A percentile compares a stretch with the other conserved stretches of the same genome.
Conservation (phyloP, 2,113 vertebrate genomes). For the Entelurus aequoreus region DNA sequence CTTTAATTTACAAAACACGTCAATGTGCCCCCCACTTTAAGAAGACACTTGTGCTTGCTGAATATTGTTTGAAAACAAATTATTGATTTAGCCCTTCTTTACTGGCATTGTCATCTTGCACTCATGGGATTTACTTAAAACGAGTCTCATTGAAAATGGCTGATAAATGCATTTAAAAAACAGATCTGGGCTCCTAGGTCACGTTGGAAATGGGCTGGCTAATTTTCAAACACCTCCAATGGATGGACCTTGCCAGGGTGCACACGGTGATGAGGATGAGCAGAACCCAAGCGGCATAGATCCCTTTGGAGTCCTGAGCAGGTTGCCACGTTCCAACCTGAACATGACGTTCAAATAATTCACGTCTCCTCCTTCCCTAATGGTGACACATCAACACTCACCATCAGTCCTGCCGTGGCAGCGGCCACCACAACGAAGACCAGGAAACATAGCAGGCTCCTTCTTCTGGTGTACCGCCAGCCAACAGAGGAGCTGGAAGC, state of each 20-base stretch:
- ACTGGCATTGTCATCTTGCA: too few species aligned
- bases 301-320: constrained; percentile 34
- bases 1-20: too few species aligned
- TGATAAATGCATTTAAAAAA: background rate
- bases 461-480: constrained; percentile 77
- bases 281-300: constrained; percentile 61
- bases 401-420: constrained; percentile 76
- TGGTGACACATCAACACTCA: constrained; percentile 50
- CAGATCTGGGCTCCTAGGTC: constrained; percentile 23
- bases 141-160: background rate
- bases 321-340: constrained; percentile 59
- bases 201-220: constrained; percentile 58
- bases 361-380: background rate
- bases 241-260: constrained; percentile 48
- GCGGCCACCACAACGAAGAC: constrained; percentile 70
- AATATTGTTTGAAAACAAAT: too few species aligned
- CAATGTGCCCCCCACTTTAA: too few species aligned
- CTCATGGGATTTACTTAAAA: too few species aligned
- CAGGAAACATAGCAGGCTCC: constrained; percentile 78
- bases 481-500: constrained; percentile 82
- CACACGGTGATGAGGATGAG: constrained; percentile 46
- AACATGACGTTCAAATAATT: background rate
- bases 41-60: too few species aligned
- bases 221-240: constrained; percentile 70
- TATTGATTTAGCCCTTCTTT: too few species aligned